Conservation (phyloP, 1,140 invertebrate species). For the Pantala flavescens region DNA sequence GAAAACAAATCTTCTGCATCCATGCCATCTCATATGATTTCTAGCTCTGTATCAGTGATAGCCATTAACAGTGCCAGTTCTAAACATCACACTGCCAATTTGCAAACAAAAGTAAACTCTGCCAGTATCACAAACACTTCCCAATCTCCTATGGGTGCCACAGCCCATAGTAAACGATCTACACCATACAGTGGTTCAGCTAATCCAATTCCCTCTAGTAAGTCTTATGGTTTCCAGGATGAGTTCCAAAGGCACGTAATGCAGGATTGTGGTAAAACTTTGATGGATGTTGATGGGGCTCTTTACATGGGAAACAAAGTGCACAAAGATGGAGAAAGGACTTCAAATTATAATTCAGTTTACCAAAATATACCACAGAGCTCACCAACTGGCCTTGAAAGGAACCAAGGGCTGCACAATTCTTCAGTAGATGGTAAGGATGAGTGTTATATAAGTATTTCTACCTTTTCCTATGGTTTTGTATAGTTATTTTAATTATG, state of each 20-base stretch:
- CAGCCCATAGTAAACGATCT: neutral
- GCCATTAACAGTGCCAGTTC: neutral
- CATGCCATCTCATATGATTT: neutral
- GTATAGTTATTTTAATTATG: too few relatives aligned
- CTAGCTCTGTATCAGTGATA: neutral
- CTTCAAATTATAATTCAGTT: neutral
- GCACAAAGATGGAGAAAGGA: neutral
- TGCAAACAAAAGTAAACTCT: neutral
- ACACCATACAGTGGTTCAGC: neutral
- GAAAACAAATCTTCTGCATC: neutral
- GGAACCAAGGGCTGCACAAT: neutral
- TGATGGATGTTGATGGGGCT: neutral
- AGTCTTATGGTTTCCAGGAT: constrained; percentile 14
- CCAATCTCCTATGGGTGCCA: constrained; percentile 26
- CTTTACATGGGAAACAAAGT: neutral
- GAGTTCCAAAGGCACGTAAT: constrained; percentile 16
- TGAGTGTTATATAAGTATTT: too few relatives aligned
- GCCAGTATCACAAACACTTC: constrained; percentile 24
- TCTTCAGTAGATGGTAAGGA: neutral
- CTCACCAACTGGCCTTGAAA: neutral
- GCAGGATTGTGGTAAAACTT: neutral
- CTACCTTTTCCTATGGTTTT: too few relatives aligned
- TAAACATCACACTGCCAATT: constrained; percentile 6
- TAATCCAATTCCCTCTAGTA: neutral
- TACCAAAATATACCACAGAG: neutral